These are phyloP conservation scores for Drosophila tristis DNA, from an alignment of 1,140 invertebrate species.

Conservation along the genomic window DNA sequence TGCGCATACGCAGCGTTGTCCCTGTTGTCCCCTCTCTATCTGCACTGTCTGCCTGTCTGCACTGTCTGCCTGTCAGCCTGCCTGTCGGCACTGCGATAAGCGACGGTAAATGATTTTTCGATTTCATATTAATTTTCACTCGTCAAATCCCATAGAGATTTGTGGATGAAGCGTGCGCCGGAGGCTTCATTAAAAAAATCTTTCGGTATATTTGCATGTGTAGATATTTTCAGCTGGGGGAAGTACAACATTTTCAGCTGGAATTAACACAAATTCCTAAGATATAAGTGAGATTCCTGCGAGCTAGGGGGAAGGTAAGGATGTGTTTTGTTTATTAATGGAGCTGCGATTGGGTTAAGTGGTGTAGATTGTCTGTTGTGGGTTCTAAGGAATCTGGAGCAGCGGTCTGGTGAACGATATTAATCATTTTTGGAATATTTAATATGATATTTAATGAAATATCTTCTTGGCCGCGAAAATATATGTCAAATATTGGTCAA, in stretches of 20 bases:
- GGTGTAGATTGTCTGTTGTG: constrained; percentile 12
- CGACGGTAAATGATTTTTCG: constrained; percentile 78
- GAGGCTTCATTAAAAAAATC: constrained; percentile 72
- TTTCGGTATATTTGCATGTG: constrained; percentile 47
- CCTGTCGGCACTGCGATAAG: constrained; percentile 73
- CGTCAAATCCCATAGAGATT: constrained; percentile 75
- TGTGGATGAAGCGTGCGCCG: constrained; percentile 26
- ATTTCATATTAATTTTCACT: constrained; percentile 74
- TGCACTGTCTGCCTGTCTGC: not conserved
- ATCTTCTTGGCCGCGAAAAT: no score
- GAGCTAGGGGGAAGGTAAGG: not conserved
- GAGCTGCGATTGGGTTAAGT: constrained; percentile 16
- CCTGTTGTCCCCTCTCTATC: constrained; percentile 30
- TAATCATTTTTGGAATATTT: not conserved
- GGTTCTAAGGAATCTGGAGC: not conserved
- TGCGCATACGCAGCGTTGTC: constrained; percentile 74
- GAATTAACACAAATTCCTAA: constrained; percentile 44
- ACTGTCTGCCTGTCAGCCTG: constrained; percentile 37
- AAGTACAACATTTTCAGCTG: constrained; percentile 5
- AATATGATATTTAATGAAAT: no score
- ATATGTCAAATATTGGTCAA: no score
- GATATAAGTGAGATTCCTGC: constrained; percentile 18
- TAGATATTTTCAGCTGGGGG: constrained; percentile 7
- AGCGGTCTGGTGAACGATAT: not conserved
- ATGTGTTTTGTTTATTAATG: constrained; percentile 44